Percentiles rank a stretch among this genome's conserved stretches.
These are phyloP conservation scores for Drosophila orena DNA, from an alignment of 1,140 invertebrate species.

Conservation along the genomic window DNA sequence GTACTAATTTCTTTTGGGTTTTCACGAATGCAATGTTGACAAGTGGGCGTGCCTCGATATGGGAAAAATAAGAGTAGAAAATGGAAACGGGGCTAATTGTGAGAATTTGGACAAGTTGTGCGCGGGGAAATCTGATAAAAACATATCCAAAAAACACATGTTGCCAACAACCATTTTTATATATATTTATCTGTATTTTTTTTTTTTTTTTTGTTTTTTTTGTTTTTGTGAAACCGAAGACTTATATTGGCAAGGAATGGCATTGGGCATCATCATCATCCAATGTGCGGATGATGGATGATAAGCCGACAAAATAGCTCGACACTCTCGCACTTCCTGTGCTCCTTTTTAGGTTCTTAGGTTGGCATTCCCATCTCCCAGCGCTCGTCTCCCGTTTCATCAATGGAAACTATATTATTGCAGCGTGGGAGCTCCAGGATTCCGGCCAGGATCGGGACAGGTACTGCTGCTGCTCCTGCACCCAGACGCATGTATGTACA, in stretches of 20 bases:
- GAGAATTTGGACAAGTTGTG: slow-evolving; percentile 43
- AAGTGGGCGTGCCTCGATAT: slow-evolving; percentile 53
- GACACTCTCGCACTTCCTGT: slow-evolving; percentile 66
- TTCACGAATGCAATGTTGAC: slow-evolving; percentile 67
- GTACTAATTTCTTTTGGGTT: slow-evolving; percentile 14
- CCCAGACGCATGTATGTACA: slow-evolving; percentile 5
- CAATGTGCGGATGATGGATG: slow-evolving; percentile 65
- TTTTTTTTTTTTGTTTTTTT: not conserved
- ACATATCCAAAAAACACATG: slow-evolving; percentile 39
- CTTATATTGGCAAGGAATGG: slow-evolving; percentile 53
- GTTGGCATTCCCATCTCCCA: not conserved
- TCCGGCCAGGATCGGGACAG: slow-evolving; percentile 16
- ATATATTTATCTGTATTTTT: not conserved
- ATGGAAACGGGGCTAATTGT: slow-evolving; percentile 38
- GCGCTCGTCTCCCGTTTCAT: slow-evolving; percentile 67
- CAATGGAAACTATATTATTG: slow-evolving; percentile 59
- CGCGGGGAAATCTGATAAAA: slow-evolving; percentile 44
- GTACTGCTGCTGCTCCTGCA: slow-evolving; percentile 26
- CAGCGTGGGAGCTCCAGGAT: slow-evolving; percentile 63
- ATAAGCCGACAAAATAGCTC: slow-evolving; percentile 70
- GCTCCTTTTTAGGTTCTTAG: not conserved
- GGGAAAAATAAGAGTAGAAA: slow-evolving; percentile 29
- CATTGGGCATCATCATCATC: slow-evolving; percentile 49
- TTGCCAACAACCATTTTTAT: slow-evolving; percentile 48
- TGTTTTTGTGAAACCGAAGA: slow-evolving; percentile 55